A percentile compares a stretch with the other conserved stretches of the same genome.
Conservation (phyloP, 1,140 invertebrate species). For the Theocolax elegans region DNA sequence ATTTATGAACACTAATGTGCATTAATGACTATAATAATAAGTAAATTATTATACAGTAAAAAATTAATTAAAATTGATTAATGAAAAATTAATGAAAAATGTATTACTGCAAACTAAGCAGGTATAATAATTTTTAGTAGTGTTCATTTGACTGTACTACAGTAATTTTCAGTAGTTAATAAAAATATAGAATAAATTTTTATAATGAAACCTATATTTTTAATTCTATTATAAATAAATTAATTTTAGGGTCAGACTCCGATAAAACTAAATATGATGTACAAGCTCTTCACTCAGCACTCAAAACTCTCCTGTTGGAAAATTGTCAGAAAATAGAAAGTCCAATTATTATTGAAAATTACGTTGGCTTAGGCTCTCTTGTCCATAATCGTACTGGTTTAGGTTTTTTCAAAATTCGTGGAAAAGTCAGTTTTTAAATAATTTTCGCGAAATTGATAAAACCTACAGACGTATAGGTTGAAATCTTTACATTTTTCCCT, state of each 20-base stretch:
- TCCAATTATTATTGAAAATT: constrained; percentile 82
- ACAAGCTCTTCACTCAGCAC: constrained; percentile 69
- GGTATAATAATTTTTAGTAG: no score
- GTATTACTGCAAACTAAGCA: no score
- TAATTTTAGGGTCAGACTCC: constrained; percentile 55
- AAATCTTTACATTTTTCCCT: neutral
- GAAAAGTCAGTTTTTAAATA: constrained; percentile 84
- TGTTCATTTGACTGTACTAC: no score
- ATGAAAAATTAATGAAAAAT: no score
- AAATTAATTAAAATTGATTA: neutral
- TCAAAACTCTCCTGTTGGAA: constrained; percentile 49
- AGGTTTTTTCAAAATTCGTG: constrained; percentile 87
- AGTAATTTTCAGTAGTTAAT: no score
- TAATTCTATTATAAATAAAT: constrained; percentile 37
- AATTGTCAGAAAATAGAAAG: constrained; percentile 65
- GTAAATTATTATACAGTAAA: neutral
- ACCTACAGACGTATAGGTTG: no score
- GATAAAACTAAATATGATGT: constrained; percentile 69
- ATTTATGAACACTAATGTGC: no score
- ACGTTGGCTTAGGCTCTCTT: constrained; percentile 80
- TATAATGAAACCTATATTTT: no score
- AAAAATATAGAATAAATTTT: no score
- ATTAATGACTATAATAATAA: no score
- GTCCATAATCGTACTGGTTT: constrained; percentile 86
- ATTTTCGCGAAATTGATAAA: neutral